Conservation (phyloP, 2,888 invertebrate species). For the Lottia gigantea region DNA sequence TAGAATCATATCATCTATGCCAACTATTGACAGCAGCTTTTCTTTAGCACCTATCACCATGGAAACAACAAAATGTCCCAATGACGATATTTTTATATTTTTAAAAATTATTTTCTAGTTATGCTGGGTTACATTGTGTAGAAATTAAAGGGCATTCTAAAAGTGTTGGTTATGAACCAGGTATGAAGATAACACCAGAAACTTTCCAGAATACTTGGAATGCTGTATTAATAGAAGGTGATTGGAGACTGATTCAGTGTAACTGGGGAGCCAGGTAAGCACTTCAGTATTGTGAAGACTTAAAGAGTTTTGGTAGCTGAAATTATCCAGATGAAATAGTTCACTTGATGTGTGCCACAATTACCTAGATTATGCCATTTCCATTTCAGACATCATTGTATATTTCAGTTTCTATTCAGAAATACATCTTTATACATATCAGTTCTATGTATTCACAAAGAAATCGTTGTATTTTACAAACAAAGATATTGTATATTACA, state of each 20-base stretch:
- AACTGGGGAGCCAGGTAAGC: constrained; percentile 69
- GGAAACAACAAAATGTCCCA: no score
- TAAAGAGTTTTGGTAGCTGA: not conserved
- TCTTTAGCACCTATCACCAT: no score
- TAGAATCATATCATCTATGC: no score
- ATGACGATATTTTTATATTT: not conserved
- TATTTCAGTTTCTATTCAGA: not conserved
- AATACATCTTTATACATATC: no score
- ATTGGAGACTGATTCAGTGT: constrained; percentile 68
- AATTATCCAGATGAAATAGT: no score
- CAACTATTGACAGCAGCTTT: no score
- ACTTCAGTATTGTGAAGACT: not conserved
- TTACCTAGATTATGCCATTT: no score
- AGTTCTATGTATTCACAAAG: no score
- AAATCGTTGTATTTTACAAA: no score
- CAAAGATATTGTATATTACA: no score
- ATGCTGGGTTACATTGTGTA: constrained; percentile 66
- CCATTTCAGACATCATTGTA: not conserved
- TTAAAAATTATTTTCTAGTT: constrained; percentile 50
- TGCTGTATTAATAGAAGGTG: constrained; percentile 65
- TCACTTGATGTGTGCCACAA: no score
- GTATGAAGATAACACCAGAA: constrained; percentile 66
- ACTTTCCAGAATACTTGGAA: constrained; percentile 69
- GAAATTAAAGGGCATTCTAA: constrained; percentile 69
- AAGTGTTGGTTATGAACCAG: constrained; percentile 69